Conservation (phyloP, 2,113 vertebrate species). For the Upupa epops region DNA sequence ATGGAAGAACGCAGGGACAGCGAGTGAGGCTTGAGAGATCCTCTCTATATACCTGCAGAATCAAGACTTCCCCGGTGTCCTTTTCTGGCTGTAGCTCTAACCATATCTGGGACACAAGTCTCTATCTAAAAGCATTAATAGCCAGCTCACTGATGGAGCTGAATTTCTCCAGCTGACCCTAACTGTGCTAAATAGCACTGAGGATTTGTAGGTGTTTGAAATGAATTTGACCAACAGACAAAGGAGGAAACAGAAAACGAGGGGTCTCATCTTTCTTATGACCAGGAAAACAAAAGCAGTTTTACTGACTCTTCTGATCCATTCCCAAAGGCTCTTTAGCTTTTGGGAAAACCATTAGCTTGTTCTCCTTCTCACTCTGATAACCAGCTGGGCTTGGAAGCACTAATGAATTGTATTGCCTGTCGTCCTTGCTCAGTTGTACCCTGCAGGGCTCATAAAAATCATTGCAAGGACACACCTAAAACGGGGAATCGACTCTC, state of each 20-base stretch:
- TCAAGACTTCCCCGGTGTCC: neutral
- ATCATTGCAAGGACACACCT: neutral
- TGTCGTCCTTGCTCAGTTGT: neutral
- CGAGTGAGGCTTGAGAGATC: neutral
- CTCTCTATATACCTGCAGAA: neutral
- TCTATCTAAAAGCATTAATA: neutral
- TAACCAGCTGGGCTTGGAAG: neutral
- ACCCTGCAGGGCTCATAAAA: neutral
- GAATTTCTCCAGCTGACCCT: neutral
- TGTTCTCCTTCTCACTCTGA: neutral
- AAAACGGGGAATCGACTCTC: neutral
- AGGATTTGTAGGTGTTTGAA: neutral
- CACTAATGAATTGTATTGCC: neutral
- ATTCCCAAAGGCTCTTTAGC: neutral
- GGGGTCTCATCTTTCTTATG: neutral
- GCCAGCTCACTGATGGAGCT: neutral
- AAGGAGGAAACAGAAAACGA: neutral
- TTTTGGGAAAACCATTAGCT: neutral
- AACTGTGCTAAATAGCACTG: neutral
- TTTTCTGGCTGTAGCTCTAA: neutral
- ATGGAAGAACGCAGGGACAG: constrained; percentile 1
- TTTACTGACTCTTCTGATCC: neutral
- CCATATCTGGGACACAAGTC: neutral
- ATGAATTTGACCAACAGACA: neutral
- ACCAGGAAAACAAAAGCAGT: neutral